Evolutionary conservation across 2,888 invertebrate genomes (phyloP), one percentile per base, ranked within the genome.

Genomic region (Arrhopalites spinosus): DNA sequence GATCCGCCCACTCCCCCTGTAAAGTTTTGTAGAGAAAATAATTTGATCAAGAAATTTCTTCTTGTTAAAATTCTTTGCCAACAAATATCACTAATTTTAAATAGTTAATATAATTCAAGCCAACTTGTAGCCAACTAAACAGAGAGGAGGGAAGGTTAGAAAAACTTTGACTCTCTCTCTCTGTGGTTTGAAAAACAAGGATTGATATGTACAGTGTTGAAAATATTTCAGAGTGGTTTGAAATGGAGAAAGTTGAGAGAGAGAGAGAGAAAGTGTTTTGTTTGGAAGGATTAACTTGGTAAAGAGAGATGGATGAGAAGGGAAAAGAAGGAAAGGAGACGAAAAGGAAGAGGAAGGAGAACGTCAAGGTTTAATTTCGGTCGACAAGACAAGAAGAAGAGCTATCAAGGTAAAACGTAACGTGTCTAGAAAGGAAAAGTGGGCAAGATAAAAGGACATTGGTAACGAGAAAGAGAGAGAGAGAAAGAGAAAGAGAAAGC

Each of bases 341-440:
- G 15, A 23, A 23, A 53, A 23, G n/a, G n/a, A n/a, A 23, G 20
- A 53, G 53, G 15, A 53, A 23, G n/a, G 5, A n/a, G 36, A 53
- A 53, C 53, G 53, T 53, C 53, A 36, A 8, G 53, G 23, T 53
- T 53, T 53, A 5, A n/a, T 53, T 23, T 53, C 23, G 53, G 53
- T 53, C 23, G 20, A 36, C 3, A 23, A 36, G 36, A 64, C 36
- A 64, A 68, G 27, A 5, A 45, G 47, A 47, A 25, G 1, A 25
- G 63, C 23, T 23, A 47, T 68, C 23, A 68, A 68, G 68, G 68
- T 45, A 68, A 68, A 47, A 25, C 47, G n/a, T 25, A 47, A 59
- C 59, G 59, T 59, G 59, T 59, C 59, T 59, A 23, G 47, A 68
- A 47, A 68, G 50, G 25, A 27, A 68, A 36, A 47, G 17, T 8